phyloP scores from a whole-genome alignment of 2,797 vertebrate genomes.

The Spea hammondii region DNA sequence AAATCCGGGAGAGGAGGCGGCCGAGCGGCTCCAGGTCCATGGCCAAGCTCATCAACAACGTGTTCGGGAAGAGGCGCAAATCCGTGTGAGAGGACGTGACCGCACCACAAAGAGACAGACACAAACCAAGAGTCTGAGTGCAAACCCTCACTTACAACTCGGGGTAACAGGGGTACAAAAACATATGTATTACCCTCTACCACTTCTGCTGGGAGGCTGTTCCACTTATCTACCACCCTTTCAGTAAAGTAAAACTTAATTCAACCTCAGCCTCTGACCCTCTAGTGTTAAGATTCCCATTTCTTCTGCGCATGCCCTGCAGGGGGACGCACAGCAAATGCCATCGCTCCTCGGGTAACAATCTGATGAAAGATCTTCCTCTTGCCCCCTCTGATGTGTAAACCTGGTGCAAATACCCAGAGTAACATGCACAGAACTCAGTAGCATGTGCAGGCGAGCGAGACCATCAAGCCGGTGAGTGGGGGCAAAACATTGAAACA shows the following conservation, averaged over 20 bases:
- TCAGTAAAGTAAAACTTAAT: background rate
- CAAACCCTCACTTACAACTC: background rate
- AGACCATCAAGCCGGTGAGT: too few species aligned
- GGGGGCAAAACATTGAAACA: too few species aligned
- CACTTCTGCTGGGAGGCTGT: too few species aligned
- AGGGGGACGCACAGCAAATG: background rate
- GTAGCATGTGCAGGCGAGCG: too few species aligned
- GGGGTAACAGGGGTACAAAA: background rate
- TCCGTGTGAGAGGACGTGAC: conserved; percentile 69
- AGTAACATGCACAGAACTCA: too few species aligned
- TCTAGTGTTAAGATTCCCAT: background rate
- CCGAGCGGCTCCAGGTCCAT: conserved; percentile 77
- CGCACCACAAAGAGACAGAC: background rate
- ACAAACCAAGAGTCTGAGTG: too few species aligned
- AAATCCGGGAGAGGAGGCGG: conserved; percentile 73
- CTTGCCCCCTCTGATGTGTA: too few species aligned
- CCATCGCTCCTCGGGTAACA: too few species aligned
- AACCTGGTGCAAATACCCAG: too few species aligned
- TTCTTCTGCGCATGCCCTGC: background rate
- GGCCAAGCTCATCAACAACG: conserved; percentile 84
- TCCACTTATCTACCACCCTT: background rate
- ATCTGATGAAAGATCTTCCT: too few species aligned
- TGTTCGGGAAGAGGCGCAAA: conserved; percentile 85
- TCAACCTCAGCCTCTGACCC: background rate
- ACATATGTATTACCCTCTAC: background rate